phyloP scores from a whole-genome alignment of 2,113 vertebrate genomes.

The Athene noctua region DNA sequence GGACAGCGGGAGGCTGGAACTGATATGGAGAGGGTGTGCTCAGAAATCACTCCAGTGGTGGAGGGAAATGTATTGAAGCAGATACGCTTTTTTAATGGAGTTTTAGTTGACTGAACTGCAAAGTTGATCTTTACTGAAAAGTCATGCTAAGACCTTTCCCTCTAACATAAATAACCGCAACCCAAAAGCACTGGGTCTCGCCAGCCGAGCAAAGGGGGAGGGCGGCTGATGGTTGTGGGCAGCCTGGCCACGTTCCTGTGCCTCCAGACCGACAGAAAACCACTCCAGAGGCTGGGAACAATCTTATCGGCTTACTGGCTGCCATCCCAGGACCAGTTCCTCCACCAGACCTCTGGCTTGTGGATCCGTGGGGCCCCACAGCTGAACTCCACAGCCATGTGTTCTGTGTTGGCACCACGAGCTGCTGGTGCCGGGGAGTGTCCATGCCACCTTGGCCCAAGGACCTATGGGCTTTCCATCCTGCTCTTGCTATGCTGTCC shows the following conservation, averaged over 20 bases:
- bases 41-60: not conserved
- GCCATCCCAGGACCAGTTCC: not conserved
- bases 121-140: not conserved
- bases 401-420: rapidly evolving
- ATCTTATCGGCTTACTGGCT: not conserved
- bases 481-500: not conserved
- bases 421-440: not conserved
- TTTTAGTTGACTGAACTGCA: not conserved
- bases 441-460: rapidly evolving
- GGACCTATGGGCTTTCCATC: not conserved
- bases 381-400: rapidly evolving
- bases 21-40: not conserved
- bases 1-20: not conserved
- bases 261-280: not conserved
- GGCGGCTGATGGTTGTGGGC: not conserved
- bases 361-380: not conserved
- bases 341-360: not conserved
- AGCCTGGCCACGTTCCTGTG: not conserved
- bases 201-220: not conserved
- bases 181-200: not conserved
- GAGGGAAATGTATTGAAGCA: not conserved
- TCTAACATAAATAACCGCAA: not conserved
- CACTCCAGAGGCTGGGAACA: not conserved
- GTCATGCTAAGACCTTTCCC: not conserved
- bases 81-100: not conserved